These are phyloP conservation scores for Calephelis virginiensis DNA, from an alignment of 1,140 invertebrate species.

Conservation along the genomic window DNA sequence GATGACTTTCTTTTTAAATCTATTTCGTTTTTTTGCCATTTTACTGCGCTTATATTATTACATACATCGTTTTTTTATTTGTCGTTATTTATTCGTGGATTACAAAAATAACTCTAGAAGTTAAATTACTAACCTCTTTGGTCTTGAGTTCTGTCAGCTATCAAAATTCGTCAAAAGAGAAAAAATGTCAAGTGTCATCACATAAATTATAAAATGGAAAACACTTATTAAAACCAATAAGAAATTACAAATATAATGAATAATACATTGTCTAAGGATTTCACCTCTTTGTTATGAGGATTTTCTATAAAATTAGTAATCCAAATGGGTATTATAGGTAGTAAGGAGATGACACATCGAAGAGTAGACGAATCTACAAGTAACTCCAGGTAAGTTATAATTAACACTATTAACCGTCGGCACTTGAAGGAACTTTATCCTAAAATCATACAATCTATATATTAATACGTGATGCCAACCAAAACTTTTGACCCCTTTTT, in stretches of 20 bases:
- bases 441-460: too few relatives aligned
- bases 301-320: slow-evolving; percentile 4
- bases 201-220: not conserved
- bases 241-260: not conserved
- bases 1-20: too few relatives aligned
- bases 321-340: slow-evolving; percentile 48
- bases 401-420: too few relatives aligned
- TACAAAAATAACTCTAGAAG: too few relatives aligned
- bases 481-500: not conserved
- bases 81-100: too few relatives aligned
- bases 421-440: too few relatives aligned
- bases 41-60: too few relatives aligned
- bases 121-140: too few relatives aligned
- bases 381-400: slow-evolving; percentile 46
- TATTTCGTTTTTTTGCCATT: too few relatives aligned
- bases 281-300: not conserved
- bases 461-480: too few relatives aligned
- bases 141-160: not conserved
- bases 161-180: not conserved
- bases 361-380: slow-evolving; percentile 54
- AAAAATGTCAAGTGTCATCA: not conserved
- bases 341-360: slow-evolving; percentile 34
- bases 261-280: not conserved
- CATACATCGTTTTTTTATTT: too few relatives aligned
- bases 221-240: not conserved